Evolutionary conservation across 2,113 vertebrate species (phyloP).

Genomic region (Mesocricetus auratus): DNA sequence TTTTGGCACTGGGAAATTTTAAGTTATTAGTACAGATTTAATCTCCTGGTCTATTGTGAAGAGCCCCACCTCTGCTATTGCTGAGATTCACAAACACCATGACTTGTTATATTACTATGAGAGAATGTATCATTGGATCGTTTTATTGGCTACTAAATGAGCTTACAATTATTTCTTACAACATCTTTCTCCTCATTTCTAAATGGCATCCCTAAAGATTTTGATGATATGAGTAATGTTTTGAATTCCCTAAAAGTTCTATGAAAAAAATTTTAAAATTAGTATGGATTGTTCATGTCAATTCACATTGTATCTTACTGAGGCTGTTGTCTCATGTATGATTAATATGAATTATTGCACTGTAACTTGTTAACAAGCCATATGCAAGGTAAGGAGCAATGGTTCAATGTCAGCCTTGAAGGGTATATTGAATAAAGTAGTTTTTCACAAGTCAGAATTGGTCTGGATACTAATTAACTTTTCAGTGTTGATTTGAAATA

Average conservation of each 20-base stretch:
- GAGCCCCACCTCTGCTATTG: not conserved
- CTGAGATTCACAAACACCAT: not conserved
- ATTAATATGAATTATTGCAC: slow-evolving; percentile 44
- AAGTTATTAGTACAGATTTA: not conserved
- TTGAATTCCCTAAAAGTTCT: slow-evolving; percentile 21
- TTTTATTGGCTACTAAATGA: slow-evolving; percentile 12
- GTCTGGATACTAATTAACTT: slow-evolving; percentile 69
- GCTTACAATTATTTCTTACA: not conserved
- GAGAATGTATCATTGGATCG: not conserved
- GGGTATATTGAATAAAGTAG: slow-evolving; percentile 59
- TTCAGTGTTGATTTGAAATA: slow-evolving; percentile 68
- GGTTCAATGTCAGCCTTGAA: slow-evolving; percentile 56
- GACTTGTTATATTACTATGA: not conserved
- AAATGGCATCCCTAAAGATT: not conserved
- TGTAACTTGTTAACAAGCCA: slow-evolving; percentile 38
- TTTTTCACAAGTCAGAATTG: slow-evolving; percentile 63
- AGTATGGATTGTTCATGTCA: slow-evolving; percentile 62
- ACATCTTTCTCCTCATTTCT: slow-evolving; percentile 7
- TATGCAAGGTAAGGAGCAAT: slow-evolving; percentile 34
- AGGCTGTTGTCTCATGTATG: slow-evolving; percentile 41
- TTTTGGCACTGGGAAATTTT: slow-evolving; percentile 37
- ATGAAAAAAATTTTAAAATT: slow-evolving; percentile 42
- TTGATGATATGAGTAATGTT: slow-evolving; percentile 52
- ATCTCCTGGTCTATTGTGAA: not conserved
- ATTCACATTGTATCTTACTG: slow-evolving; percentile 7